Conservation (phyloP, 2,888 invertebrate genomes). For the Mongoloraphidia duomilia region DNA sequence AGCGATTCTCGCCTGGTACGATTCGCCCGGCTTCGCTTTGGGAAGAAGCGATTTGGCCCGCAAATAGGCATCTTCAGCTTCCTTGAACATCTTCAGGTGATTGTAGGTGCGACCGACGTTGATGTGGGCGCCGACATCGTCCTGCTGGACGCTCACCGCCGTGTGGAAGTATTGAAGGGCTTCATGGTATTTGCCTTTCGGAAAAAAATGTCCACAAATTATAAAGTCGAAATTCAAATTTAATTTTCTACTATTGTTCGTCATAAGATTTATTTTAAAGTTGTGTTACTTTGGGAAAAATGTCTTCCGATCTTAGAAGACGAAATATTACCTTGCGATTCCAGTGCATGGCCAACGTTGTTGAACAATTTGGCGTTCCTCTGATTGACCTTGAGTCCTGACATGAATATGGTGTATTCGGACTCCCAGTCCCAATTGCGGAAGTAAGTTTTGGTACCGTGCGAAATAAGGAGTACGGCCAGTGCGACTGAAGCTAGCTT, state of each 20-base stretch:
- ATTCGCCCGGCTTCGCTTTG: slow-evolving; percentile 83
- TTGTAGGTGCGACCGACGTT: slow-evolving; percentile 93
- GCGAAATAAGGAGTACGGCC: slow-evolving; percentile 50
- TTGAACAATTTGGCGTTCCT: slow-evolving; percentile 93
- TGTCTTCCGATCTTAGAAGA: too few species aligned
- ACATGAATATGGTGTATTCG: slow-evolving; percentile 88
- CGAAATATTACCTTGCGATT: slow-evolving; percentile 42
- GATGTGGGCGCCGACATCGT: slow-evolving; percentile 93
- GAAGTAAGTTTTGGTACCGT: slow-evolving; percentile 71
- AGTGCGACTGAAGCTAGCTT: slow-evolving; percentile 53
- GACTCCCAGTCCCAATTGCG: slow-evolving; percentile 89
- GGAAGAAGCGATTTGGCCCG: slow-evolving; percentile 80
- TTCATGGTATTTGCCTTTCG: slow-evolving; percentile 40
- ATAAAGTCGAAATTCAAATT: too few species aligned
- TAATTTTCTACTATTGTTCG: too few species aligned
- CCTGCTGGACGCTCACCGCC: slow-evolving; percentile 84
- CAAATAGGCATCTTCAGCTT: slow-evolving; percentile 87
- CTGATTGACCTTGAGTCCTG: slow-evolving; percentile 73
- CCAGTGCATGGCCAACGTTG: slow-evolving; percentile 92
- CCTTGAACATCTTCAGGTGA: slow-evolving; percentile 71
- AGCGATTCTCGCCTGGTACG: slow-evolving; percentile 89
- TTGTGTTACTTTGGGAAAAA: too few species aligned
- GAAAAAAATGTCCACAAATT: slow-evolving; percentile 25
- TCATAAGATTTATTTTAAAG: slow-evolving; percentile 28
- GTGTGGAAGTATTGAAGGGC: slow-evolving; percentile 84